phyloP scores from a whole-genome alignment of 2,797 vertebrate genomes.

The Pteronotus mesoamericanus region DNA sequence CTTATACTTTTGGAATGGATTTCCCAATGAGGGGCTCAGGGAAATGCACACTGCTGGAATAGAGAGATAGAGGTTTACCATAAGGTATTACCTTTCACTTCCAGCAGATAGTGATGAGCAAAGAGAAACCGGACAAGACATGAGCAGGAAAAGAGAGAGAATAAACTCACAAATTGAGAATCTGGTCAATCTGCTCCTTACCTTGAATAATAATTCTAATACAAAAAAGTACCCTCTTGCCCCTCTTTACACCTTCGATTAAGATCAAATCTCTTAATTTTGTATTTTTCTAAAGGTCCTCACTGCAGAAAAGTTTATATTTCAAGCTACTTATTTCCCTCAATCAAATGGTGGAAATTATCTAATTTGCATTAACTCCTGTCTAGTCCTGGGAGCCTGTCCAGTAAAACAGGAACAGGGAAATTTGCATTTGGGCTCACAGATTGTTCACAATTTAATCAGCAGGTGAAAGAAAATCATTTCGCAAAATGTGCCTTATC shows the following conservation, averaged over 20 bases:
- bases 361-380: constrained; percentile 51
- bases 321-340: constrained; percentile 60
- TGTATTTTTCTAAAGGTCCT: constrained; percentile 52
- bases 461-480: constrained; percentile 49
- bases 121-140: neutral
- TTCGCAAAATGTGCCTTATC: constrained; percentile 22
- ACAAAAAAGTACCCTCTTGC: constrained; percentile 4
- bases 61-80: neutral
- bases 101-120: neutral
- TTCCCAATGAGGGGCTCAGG: neutral
- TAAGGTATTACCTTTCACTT: neutral
- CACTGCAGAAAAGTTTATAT: constrained; percentile 21
- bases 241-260: neutral
- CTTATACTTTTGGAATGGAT: neutral
- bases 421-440: constrained; percentile 47
- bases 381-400: constrained; percentile 40
- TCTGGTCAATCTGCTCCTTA: neutral
- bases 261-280: constrained; percentile 52
- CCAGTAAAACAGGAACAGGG: constrained; percentile 37
- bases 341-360: constrained; percentile 52
- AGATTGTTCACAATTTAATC: constrained; percentile 52
- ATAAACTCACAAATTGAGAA: neutral
- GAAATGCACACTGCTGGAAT: neutral
- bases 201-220: neutral
- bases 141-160: neutral